These are phyloP conservation scores for Rotaria sp. DNA, from an alignment of 2,888 invertebrate genomes.

Conservation along the genomic window DNA sequence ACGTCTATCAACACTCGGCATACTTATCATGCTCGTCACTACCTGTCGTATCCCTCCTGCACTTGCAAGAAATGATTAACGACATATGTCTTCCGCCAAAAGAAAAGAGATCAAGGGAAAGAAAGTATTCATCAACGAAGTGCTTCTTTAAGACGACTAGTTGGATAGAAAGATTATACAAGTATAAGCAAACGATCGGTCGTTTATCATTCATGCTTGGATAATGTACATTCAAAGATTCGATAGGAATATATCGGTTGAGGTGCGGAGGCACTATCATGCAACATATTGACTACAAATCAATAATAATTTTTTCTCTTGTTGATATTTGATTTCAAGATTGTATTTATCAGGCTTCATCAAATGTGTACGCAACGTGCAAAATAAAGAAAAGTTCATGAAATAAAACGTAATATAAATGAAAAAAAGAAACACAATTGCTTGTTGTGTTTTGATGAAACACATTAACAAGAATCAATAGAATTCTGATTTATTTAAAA, in stretches of 20 bases:
- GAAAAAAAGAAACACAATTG: not conserved
- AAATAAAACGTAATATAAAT: not conserved
- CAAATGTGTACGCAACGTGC: not conserved
- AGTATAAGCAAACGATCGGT: conserved; percentile 24
- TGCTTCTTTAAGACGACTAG: not conserved
- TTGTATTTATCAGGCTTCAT: not conserved
- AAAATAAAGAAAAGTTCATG: not conserved
- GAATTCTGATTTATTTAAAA: too few relatives aligned
- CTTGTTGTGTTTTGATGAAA: too few relatives aligned
- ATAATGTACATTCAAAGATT: not conserved
- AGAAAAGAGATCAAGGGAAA: conserved; percentile 15
- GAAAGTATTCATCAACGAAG: not conserved
- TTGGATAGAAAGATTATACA: conserved; percentile 21
- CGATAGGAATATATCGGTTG: not conserved
- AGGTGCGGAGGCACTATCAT: not conserved
- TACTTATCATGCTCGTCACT: conserved; percentile 9
- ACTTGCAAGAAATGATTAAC: not conserved
- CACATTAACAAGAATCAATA: too few relatives aligned
- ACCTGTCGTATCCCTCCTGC: conserved; percentile 21
- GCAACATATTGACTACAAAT: not conserved
- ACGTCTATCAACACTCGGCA: conserved; percentile 12
- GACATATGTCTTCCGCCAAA: conserved; percentile 12
- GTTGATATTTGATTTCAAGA: not conserved
- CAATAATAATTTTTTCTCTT: not conserved
- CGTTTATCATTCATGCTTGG: conserved; percentile 2